phyloP scores from a whole-genome alignment of 2,888 invertebrate genomes.

The Xestobium rufovillosum region DNA sequence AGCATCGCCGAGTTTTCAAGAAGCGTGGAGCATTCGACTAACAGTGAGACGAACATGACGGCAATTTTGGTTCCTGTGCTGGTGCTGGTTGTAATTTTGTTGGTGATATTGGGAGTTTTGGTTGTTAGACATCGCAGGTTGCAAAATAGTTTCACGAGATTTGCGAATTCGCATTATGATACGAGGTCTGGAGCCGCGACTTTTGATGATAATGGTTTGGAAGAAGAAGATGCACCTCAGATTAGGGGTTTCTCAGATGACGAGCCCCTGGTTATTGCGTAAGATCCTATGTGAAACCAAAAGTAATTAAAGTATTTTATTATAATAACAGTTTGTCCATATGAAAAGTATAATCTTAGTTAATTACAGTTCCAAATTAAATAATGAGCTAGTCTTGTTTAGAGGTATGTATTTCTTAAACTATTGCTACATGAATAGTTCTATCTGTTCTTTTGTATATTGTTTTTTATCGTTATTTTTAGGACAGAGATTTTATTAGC shows the following conservation, averaged over 20 bases:
- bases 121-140: constrained; percentile 62
- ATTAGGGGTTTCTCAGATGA: constrained; percentile 90
- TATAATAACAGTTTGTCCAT: no score
- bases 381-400: no score
- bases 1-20: constrained; percentile 30
- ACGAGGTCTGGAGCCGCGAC: constrained; percentile 80
- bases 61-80: constrained; percentile 46
- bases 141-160: constrained; percentile 70
- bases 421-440: no score
- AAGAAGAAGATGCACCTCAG: constrained; percentile 81
- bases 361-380: no score
- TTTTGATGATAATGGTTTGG: constrained; percentile 66
- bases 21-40: constrained; percentile 9
- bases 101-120: constrained; percentile 54
- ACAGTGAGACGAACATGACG: constrained; percentile 25
- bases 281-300: no score
- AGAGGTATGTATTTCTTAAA: no score
- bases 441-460: no score
- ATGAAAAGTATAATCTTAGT: no score
- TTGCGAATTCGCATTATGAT: constrained; percentile 80
- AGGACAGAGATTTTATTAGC: no score
- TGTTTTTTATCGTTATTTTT: no score
- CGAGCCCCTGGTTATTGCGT: constrained; percentile 88
- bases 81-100: constrained; percentile 41
- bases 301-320: no score